Evolutionary conservation across 1,140 invertebrate species (phyloP), one percentile per base, ranked within the genome.

Genomic region (Drosophila lacteicornis): DNA sequence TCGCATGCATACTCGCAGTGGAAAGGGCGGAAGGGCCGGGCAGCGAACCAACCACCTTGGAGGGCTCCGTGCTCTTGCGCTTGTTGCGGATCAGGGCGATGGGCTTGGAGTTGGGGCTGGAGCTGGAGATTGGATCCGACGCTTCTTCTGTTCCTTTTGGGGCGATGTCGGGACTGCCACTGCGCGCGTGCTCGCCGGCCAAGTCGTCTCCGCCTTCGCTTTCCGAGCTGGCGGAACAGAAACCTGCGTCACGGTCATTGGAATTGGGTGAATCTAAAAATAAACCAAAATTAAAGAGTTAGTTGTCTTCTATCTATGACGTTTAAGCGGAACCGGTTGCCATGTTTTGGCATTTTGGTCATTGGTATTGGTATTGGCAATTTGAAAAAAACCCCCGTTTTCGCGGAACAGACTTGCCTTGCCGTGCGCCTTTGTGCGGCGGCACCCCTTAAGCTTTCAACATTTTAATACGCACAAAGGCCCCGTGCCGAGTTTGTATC

Each of bases 21-120:
- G 19, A 11, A 45, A 9, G 38, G 7, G 38, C n/a, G 19, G 27
- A 13, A 17, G 19, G 83, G 45, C 12, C 43, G 13, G 40, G 40
- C 27, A 40, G 22, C 33, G 61, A 42, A 22, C 77, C 84, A 33
- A 92, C 76, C 0, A 92, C 83, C 62, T 91, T 84, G 79, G 95
- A 94, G 0, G 96, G 96, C 63, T 97, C 96, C 12, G 95, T 94
- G 60, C 95, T 93, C 75, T 97, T 96, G 27, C 96, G 93, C 88
- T 97, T 96, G 83, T 95, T 94, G 67, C 95, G 95, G 50, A 94
- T 42, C 49, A 95, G 92, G 2, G 94, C 94, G 43, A 96, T 96
- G 6, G 96, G 93, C 17, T 93, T 94, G 3, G 95, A 93, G 71
- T 25, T 53, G 3, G 30, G 19, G 30, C 19, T 22, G 17, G 17